Evolutionary conservation across 2,888 invertebrate species (phyloP).

Genomic region (Podabrus alpinus): DNA sequence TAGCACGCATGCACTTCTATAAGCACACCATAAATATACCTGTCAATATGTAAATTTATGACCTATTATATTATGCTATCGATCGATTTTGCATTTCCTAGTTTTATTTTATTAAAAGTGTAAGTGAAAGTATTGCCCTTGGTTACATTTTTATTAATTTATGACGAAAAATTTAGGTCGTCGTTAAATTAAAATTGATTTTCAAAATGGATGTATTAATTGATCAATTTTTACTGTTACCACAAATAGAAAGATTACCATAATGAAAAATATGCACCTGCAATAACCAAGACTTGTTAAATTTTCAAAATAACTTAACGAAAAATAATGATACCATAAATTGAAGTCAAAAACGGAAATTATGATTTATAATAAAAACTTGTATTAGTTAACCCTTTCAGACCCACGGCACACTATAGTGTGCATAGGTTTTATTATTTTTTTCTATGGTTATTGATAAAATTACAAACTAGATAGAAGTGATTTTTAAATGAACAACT

Average conservation of each 20-base stretch:
- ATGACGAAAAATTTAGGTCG: background rate
- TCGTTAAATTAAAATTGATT: background rate
- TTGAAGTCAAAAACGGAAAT: too few relatives aligned
- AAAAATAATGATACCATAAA: too few relatives aligned
- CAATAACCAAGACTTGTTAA: too few relatives aligned
- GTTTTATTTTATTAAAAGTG: slow-evolving; percentile 8
- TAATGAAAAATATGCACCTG: background rate
- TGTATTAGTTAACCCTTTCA: too few relatives aligned
- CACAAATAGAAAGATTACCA: background rate
- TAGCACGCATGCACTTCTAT: slow-evolving; percentile 16
- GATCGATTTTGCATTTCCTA: slow-evolving; percentile 20
- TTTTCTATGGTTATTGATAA: too few relatives aligned
- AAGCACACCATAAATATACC: slow-evolving; percentile 13
- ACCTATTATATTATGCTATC: slow-evolving; percentile 7
- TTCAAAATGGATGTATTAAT: background rate
- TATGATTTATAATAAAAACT: too few relatives aligned
- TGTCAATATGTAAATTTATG: slow-evolving; percentile 20
- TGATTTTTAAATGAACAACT: too few relatives aligned
- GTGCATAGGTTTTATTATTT: too few relatives aligned
- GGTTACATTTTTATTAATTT: background rate
- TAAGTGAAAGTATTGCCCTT: slow-evolving; percentile 6
- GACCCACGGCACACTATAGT: too few relatives aligned
- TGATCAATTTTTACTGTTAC: background rate
- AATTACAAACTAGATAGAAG: too few relatives aligned
- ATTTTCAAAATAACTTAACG: too few relatives aligned